These are phyloP conservation scores for Pollachius pollachius DNA, from an alignment of 2,113 vertebrate genomes.

Conservation along the genomic window DNA sequence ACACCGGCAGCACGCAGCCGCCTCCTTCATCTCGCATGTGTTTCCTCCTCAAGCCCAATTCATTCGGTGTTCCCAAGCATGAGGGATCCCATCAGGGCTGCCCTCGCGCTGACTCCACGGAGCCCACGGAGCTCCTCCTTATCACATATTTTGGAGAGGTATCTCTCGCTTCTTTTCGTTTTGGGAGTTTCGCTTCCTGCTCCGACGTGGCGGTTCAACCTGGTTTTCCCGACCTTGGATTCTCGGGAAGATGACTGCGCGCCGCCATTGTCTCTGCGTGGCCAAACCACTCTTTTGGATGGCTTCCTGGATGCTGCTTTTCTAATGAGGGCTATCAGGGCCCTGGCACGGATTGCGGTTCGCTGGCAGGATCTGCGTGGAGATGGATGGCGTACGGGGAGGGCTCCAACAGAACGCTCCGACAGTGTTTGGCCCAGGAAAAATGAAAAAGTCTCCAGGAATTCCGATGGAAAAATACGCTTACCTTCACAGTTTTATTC, in stretches of 20 bases:
- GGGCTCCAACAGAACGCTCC: conserved; percentile 55
- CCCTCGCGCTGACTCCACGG: conserved; percentile 21
- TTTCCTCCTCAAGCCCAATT: conserved; percentile 44
- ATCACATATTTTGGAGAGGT: conserved; percentile 38
- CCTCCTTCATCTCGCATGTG: conserved; percentile 41
- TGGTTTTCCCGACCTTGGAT: neutral
- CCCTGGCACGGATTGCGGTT: conserved; percentile 62
- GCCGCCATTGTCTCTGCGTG: conserved; percentile 54
- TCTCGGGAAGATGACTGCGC: conserved; percentile 52
- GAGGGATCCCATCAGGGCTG: conserved; percentile 25
- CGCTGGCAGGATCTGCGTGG: conserved; percentile 56
- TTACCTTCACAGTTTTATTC: conserved; percentile 22
- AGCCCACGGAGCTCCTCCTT: conserved; percentile 22
- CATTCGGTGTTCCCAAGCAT: conserved; percentile 52
- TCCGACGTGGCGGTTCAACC: too few relatives aligned
- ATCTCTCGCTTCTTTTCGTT: neutral
- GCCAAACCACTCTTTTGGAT: conserved; percentile 53
- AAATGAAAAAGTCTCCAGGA: conserved; percentile 52
- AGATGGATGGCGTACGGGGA: conserved; percentile 58
- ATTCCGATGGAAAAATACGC: conserved; percentile 68
- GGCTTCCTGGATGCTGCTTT: conserved; percentile 68
- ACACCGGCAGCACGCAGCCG: conserved; percentile 33
- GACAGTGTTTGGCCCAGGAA: conserved; percentile 50
- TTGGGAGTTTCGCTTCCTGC: too few relatives aligned
- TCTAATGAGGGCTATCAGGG: conserved; percentile 73